phyloP scores from a whole-genome alignment of 2,113 vertebrate genomes.

The Acanthisitta chloris region DNA sequence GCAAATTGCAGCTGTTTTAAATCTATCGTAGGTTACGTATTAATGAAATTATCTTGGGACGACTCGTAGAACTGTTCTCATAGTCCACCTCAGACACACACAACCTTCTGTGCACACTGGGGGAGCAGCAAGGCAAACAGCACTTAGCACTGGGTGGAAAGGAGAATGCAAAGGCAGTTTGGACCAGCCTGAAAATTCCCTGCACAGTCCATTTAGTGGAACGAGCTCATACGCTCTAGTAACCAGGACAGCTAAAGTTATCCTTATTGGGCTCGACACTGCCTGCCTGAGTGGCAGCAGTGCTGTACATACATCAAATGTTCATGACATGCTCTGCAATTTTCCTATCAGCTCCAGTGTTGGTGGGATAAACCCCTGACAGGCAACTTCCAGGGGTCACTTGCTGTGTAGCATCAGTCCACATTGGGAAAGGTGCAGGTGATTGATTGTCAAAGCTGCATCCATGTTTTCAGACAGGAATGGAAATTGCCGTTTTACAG shows the following conservation, averaged over 20 bases:
- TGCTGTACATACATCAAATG: neutral
- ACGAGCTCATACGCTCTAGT: accelerated
- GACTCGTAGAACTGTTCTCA: neutral
- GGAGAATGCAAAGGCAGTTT: neutral
- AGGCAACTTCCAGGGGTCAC: neutral
- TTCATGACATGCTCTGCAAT: neutral
- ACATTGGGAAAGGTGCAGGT: neutral
- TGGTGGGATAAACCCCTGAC: neutral
- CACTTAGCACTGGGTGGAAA: neutral
- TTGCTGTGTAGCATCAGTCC: neutral
- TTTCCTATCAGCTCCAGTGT: accelerated
- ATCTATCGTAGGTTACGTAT: neutral
- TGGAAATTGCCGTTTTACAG: neutral
- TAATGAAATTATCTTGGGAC: too few species aligned
- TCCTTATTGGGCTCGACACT: neutral
- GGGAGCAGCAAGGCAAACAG: neutral
- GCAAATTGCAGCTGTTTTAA: neutral
- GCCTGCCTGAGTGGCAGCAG: neutral
- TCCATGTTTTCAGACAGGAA: neutral
- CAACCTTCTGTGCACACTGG: accelerated
- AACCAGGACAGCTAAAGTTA: neutral
- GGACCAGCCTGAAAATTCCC: neutral
- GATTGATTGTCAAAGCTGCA: neutral
- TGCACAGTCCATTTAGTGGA: neutral
- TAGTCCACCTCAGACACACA: accelerated